Percentiles rank a stretch among this genome's conserved stretches.
These are phyloP conservation scores for Esox niger DNA, from an alignment of 2,113 vertebrate species.

Conservation along the genomic window DNA sequence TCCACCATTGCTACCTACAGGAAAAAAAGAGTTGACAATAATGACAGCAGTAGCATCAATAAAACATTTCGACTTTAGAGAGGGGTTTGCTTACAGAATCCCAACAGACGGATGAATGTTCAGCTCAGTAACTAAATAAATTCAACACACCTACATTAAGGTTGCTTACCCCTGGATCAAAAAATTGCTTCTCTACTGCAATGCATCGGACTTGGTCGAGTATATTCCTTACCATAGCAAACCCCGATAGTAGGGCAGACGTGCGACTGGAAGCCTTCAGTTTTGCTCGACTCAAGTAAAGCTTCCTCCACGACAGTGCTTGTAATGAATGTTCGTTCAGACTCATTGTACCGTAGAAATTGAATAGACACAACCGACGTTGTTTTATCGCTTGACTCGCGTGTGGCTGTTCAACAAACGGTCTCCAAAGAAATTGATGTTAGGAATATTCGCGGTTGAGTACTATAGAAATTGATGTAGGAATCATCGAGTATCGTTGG, in stretches of 20 bases:
- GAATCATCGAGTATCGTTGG: no score
- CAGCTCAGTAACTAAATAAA: neutral
- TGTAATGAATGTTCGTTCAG: constrained; percentile 95
- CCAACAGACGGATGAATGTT: neutral
- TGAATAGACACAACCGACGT: neutral
- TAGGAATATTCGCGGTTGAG: no score
- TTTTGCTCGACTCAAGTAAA: constrained; percentile 94
- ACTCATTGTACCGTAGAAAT: constrained; percentile 77
- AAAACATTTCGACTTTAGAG: neutral
- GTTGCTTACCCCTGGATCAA: neutral
- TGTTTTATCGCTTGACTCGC: neutral
- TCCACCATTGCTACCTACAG: constrained; percentile 97
- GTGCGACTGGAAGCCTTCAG: constrained; percentile 95
- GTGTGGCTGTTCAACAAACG: neutral
- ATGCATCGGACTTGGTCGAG: neutral
- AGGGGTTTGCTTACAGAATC: neutral
- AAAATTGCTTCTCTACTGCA: neutral
- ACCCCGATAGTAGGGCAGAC: constrained; percentile 91
- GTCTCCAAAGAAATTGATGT: no score
- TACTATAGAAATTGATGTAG: no score
- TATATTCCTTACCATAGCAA: constrained; percentile 89
- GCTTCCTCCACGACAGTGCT: constrained; percentile 97
- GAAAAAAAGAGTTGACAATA: neutral
- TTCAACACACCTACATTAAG: neutral
- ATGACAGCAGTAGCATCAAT: neutral